A percentile compares a stretch with the other conserved stretches of the same genome.
Evolutionary conservation across 2,888 invertebrate species (phyloP).

Genomic region (Eueremaeus valkanovi): DNA sequence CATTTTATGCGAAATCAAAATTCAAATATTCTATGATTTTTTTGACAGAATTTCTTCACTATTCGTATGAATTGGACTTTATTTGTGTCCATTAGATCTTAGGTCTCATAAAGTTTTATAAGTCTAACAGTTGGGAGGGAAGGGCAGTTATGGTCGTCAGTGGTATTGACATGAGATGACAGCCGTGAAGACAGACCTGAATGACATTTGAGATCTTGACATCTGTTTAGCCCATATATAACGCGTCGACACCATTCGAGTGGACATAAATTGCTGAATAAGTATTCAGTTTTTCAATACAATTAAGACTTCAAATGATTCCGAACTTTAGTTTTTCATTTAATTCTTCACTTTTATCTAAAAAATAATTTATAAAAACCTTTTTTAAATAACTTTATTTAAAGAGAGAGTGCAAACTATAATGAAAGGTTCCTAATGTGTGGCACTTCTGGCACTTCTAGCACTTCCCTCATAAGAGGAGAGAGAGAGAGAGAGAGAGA

Average conservation of each 20-base stretch:
- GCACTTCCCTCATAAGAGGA: too few species aligned
- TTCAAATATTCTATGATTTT: too few species aligned
- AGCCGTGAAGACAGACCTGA: not conserved
- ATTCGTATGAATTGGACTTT: too few species aligned
- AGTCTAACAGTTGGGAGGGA: not conserved
- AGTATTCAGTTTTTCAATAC: not conserved
- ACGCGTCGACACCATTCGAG: not conserved
- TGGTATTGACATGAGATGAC: not conserved
- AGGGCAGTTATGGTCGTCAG: not conserved
- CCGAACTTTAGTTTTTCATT: too few species aligned
- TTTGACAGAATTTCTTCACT: too few species aligned
- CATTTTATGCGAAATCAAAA: too few species aligned
- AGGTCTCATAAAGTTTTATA: too few species aligned
- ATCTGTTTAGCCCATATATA: not conserved
- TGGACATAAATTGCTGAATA: not conserved
- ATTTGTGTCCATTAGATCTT: too few species aligned
- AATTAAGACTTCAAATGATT: not conserved
- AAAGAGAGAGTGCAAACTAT: too few species aligned
- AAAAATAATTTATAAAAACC: too few species aligned
- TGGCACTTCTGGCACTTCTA: conserved; percentile 1
- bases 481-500: not conserved
- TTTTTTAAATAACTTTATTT: too few species aligned
- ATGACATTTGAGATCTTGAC: not conserved
- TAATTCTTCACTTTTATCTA: too few species aligned
- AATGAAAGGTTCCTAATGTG: conserved; percentile 2